Evolutionary conservation across 53 echinoderm and acorn worm genomes (phyloP).

Genomic region (Antedon mediterranea): DNA sequence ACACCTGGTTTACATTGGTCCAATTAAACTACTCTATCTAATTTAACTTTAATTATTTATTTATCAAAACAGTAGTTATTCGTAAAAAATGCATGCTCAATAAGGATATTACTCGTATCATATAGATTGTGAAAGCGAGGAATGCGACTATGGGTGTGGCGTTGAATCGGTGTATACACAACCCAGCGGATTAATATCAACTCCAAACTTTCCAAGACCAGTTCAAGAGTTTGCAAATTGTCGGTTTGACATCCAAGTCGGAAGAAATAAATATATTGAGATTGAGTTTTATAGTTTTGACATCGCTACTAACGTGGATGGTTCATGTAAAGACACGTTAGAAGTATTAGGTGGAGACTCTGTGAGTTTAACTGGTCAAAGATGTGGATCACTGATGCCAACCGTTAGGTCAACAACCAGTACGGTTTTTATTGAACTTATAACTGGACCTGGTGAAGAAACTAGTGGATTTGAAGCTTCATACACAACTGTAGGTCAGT

Average conservation of each 20-base stretch:
- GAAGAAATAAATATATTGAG: not conserved
- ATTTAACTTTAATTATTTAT: too few relatives aligned
- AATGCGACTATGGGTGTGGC: not conserved
- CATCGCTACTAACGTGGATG: not conserved
- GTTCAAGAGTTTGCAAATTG: not conserved
- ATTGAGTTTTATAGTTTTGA: not conserved
- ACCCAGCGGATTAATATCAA: not conserved
- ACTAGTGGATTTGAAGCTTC: not conserved
- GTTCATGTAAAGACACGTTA: not conserved
- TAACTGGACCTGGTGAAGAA: not conserved
- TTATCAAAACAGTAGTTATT: too few relatives aligned
- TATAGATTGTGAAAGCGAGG: not conserved
- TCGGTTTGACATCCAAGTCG: not conserved
- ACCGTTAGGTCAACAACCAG: not conserved
- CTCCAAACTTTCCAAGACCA: not conserved
- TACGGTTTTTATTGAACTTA: not conserved
- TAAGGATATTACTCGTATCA: too few relatives aligned
- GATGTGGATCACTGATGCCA: not conserved
- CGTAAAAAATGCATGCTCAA: too few relatives aligned
- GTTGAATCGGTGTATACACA: not conserved
- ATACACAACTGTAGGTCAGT: not conserved
- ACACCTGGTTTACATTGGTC: too few relatives aligned
- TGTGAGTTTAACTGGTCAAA: not conserved
- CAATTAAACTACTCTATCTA: too few relatives aligned
- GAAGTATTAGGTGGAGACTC: not conserved